These are phyloP conservation scores for Daktulosphaira vitifoliae DNA, from an alignment of 1,140 invertebrate genomes.

Conservation along the genomic window DNA sequence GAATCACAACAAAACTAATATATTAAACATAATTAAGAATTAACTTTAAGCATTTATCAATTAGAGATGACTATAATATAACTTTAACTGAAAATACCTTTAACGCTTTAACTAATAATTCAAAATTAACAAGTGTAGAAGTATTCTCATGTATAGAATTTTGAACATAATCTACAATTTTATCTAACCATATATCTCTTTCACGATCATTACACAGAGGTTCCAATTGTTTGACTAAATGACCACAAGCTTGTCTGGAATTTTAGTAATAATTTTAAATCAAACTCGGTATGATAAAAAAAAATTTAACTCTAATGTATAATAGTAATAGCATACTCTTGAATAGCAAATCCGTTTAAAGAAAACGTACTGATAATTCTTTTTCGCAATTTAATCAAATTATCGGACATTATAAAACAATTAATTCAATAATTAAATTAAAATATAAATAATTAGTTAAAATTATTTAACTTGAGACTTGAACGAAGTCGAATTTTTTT, in stretches of 20 bases:
- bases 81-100: background rate
- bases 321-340: conserved; percentile 1
- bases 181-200: conserved; percentile 52
- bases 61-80: background rate
- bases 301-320: background rate
- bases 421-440: no score
- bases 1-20: conserved; percentile 56
- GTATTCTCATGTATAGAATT: conserved; percentile 59
- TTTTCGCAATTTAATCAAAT: background rate
- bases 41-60: no score
- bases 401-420: no score
- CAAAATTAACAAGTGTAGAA: conserved; percentile 41
- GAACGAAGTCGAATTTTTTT: no score
- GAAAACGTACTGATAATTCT: background rate
- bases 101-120: conserved; percentile 4
- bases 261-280: conserved; percentile 38
- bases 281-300: background rate
- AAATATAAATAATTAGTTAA: no score
- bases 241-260: conserved; percentile 49
- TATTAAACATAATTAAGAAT: no score
- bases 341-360: conserved; percentile 6
- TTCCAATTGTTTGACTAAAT: conserved; percentile 50
- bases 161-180: conserved; percentile 54
- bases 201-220: conserved; percentile 45
- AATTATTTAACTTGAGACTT: no score